A percentile compares a stretch with the other conserved stretches of the same genome.
Evolutionary conservation across 2,797 vertebrate genomes (phyloP).

Genomic region (Rhinella marina): DNA sequence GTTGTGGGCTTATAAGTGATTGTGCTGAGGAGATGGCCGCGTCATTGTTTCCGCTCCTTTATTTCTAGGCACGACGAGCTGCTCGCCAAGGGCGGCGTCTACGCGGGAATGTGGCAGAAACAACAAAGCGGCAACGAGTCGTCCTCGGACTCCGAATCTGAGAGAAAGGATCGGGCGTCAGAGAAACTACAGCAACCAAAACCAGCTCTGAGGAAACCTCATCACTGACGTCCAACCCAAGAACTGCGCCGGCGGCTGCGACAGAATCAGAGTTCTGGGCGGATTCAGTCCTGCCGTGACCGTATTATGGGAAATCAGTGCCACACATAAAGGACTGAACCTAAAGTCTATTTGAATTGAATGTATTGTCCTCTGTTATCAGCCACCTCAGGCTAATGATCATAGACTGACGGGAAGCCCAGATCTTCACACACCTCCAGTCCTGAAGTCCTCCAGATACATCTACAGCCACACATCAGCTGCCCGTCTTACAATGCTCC

Average conservation of each 20-base stretch:
- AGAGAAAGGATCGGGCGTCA: slow-evolving; percentile 77
- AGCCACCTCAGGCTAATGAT: not conserved
- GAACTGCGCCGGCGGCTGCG: not conserved
- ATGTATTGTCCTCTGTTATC: not conserved
- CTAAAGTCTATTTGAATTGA: not conserved
- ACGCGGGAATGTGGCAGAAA: slow-evolving; percentile 90
- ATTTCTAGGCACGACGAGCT: slow-evolving; percentile 86
- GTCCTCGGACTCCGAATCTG: slow-evolving; percentile 73
- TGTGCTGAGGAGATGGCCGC: no score
- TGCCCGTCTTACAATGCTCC: not conserved
- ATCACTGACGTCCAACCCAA: slow-evolving; percentile 1
- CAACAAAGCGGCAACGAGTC: slow-evolving; percentile 77
- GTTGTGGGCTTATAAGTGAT: no score
- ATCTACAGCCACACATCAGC: not conserved
- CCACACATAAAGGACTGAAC: not conserved
- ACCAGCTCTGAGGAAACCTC: slow-evolving; percentile 59
- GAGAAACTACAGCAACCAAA: slow-evolving; percentile 83
- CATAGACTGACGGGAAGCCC: not conserved
- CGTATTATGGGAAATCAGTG: not conserved
- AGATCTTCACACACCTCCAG: not conserved
- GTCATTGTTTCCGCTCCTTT: not conserved
- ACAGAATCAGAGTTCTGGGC: not conserved
- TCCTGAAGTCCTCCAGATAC: not conserved
- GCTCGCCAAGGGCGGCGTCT: slow-evolving; percentile 84
- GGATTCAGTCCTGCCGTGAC: not conserved